A percentile compares a stretch with the other conserved stretches of the same genome.
Conservation (phyloP, 2,113 vertebrate genomes). For the Festucalex cinctus region DNA sequence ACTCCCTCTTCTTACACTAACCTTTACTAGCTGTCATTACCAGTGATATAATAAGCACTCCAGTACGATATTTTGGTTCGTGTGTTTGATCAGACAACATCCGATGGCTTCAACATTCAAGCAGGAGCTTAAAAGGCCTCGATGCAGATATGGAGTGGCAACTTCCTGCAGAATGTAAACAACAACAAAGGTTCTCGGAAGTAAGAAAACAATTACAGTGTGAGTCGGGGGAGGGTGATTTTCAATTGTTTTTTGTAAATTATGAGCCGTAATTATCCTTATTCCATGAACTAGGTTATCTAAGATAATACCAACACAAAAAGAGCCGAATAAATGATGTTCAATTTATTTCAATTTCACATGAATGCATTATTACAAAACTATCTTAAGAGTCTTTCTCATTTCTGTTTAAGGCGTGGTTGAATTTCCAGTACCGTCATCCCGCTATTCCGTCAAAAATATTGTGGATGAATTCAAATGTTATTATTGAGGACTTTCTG, state of each 20-base stretch:
- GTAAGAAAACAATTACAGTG: neutral
- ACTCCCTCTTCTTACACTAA: conserved; percentile 2
- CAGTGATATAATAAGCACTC: neutral
- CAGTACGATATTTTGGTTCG: neutral
- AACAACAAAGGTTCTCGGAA: neutral
- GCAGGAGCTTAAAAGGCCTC: neutral
- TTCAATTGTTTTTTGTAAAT: neutral
- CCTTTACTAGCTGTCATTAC: neutral
- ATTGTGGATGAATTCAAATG: too few relatives aligned
- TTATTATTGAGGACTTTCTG: too few relatives aligned
- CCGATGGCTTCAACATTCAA: neutral
- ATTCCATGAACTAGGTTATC: neutral
- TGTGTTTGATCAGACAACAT: conserved; percentile 1
- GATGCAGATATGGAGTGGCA: neutral
- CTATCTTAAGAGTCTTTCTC: too few relatives aligned
- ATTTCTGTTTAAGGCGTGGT: too few relatives aligned
- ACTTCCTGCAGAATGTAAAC: neutral
- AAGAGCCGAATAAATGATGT: neutral
- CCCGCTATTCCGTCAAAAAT: too few relatives aligned
- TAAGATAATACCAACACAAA: neutral
- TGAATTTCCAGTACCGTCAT: neutral
- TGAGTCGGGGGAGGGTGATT: neutral
- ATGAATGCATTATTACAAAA: too few relatives aligned
- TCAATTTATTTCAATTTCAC: neutral
- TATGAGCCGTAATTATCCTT: neutral